These are phyloP conservation scores for Sebastes diaconus DNA, from an alignment of 2,797 vertebrate species.

Conservation along the genomic window DNA sequence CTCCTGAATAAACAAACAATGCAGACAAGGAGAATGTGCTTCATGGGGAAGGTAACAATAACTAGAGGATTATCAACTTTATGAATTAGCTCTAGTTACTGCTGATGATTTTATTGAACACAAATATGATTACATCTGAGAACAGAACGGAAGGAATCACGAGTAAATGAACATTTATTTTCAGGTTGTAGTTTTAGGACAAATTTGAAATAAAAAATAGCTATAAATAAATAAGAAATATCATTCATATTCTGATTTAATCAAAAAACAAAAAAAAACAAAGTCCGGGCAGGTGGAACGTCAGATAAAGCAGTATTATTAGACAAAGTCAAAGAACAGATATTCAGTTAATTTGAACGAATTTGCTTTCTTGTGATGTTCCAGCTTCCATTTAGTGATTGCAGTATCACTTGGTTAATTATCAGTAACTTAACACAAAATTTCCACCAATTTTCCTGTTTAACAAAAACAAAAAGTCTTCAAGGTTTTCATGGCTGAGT, in stretches of 20 bases:
- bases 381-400: background rate
- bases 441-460: background rate
- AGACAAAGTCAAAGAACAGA: background rate
- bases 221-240: constrained; percentile 19
- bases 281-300: background rate
- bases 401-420: background rate
- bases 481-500: background rate
- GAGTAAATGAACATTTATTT: background rate
- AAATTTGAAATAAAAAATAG: background rate
- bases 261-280: background rate
- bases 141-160: background rate
- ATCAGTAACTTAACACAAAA: background rate
- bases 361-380: background rate
- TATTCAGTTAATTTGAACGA: background rate
- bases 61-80: background rate
- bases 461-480: background rate
- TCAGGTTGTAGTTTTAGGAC: background rate
- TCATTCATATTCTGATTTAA: background rate
- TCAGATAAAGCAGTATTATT: background rate
- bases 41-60: background rate
- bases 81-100: background rate
- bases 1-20: background rate
- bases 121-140: constrained; percentile 8
- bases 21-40: background rate
- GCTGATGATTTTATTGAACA: constrained; percentile 21